Conservation (phyloP, 2,113 vertebrate species). For the Conger conger region DNA sequence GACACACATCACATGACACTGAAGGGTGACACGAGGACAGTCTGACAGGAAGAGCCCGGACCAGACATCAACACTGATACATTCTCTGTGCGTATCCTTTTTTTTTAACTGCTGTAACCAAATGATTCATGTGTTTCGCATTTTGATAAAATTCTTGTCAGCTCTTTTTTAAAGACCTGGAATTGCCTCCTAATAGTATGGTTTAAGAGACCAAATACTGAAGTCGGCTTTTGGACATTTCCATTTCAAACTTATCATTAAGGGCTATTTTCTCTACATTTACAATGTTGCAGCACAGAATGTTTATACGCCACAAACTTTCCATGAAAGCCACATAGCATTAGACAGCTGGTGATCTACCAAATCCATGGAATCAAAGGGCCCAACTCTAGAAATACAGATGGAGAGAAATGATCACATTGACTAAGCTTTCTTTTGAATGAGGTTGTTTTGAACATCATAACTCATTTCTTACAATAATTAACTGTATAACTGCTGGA, state of each 20-base stretch:
- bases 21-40: constrained; percentile 4
- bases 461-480: background rate
- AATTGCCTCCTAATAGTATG: constrained; percentile 63
- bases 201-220: constrained; percentile 57
- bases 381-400: background rate
- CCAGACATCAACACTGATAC: background rate
- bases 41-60: background rate
- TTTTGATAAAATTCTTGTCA: constrained; percentile 61
- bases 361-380: background rate
- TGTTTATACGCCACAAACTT: constrained; percentile 47
- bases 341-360: constrained; percentile 30
- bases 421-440: background rate
- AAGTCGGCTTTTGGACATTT: constrained; percentile 54
- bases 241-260: constrained; percentile 68
- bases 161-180: constrained; percentile 56
- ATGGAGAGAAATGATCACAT: background rate
- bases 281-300: constrained; percentile 55
- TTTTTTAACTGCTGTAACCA: background rate
- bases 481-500: background rate
- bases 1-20: background rate
- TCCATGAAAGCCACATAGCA: constrained; percentile 55
- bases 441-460: background rate
- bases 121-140: constrained; percentile 53
- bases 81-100: background rate
- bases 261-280: constrained; percentile 44